Conservation (phyloP, 2,888 invertebrate genomes). For the Caradrina clavipalpis region DNA sequence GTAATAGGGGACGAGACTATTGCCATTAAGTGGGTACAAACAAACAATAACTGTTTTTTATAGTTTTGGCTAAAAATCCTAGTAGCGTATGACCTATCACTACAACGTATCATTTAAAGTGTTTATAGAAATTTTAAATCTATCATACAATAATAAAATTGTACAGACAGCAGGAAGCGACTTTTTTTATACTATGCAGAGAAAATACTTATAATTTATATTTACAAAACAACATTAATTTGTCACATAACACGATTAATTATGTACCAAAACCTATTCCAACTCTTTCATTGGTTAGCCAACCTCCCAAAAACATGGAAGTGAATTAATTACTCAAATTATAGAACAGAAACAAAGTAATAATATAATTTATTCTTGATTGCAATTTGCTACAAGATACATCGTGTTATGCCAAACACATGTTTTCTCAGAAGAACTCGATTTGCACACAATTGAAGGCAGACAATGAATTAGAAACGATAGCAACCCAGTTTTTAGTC, state of each 20-base stretch:
- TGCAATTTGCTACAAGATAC: slow-evolving; percentile 27
- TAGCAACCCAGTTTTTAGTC: slow-evolving; percentile 61
- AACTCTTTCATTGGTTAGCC: not conserved
- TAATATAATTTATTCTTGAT: slow-evolving; percentile 19
- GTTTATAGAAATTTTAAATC: too few species aligned
- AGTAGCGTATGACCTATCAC: too few species aligned
- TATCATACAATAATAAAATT: too few species aligned
- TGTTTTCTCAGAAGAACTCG: slow-evolving; percentile 52
- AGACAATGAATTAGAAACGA: slow-evolving; percentile 68
- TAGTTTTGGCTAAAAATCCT: too few species aligned
- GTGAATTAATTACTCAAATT: slow-evolving; percentile 13
- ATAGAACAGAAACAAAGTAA: slow-evolving; percentile 23
- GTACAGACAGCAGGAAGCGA: too few species aligned
- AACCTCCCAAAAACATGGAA: slow-evolving; percentile 20
- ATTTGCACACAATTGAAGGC: slow-evolving; percentile 60
- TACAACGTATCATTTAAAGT: too few species aligned
- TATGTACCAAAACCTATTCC: slow-evolving; percentile 12
- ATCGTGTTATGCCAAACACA: slow-evolving; percentile 59
- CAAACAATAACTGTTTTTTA: too few species aligned
- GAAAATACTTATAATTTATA: not conserved
- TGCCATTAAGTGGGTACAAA: too few species aligned
- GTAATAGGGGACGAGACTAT: too few species aligned
- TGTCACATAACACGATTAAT: slow-evolving; percentile 15
- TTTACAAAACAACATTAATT: slow-evolving; percentile 9
- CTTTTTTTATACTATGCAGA: too few species aligned